A percentile compares a stretch with the other conserved stretches of the same genome.
phyloP scores from a whole-genome alignment of 2,888 invertebrate species.

The Sturmia bella region DNA sequence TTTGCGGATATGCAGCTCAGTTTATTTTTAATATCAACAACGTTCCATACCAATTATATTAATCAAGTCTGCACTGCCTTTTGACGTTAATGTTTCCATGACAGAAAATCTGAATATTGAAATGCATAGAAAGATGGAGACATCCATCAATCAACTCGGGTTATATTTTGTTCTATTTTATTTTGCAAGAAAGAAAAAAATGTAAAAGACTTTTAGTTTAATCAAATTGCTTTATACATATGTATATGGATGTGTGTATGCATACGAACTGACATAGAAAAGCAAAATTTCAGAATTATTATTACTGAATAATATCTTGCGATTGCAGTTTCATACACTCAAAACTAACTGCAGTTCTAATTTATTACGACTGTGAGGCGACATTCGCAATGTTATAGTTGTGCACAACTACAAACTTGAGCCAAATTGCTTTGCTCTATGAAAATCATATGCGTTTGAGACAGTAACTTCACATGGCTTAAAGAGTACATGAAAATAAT shows the following conservation, averaged over 20 bases:
- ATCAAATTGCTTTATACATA: conserved; percentile 28
- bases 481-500: neutral
- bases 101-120: neutral
- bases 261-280: conserved; percentile 60
- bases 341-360: conserved; percentile 46
- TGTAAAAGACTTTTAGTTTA: neutral
- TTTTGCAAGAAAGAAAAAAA: too few species aligned
- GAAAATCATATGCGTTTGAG: neutral
- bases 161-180: neutral
- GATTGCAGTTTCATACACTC: conserved; percentile 1
- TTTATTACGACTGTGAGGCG: conserved; percentile 12
- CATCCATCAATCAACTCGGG: conserved; percentile 7
- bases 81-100: neutral
- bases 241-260: too few species aligned
- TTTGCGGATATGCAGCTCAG: too few species aligned
- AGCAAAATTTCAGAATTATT: conserved; percentile 47
- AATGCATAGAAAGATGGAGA: neutral
- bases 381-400: neutral
- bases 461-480: neutral
- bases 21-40: too few species aligned
- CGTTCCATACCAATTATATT: too few species aligned
- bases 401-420: neutral
- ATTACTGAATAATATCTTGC: neutral
- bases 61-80: conserved; percentile 11
- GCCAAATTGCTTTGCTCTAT: neutral